phyloP scores from a whole-genome alignment of 2,888 invertebrate genomes.

The Venusia cambrica region DNA sequence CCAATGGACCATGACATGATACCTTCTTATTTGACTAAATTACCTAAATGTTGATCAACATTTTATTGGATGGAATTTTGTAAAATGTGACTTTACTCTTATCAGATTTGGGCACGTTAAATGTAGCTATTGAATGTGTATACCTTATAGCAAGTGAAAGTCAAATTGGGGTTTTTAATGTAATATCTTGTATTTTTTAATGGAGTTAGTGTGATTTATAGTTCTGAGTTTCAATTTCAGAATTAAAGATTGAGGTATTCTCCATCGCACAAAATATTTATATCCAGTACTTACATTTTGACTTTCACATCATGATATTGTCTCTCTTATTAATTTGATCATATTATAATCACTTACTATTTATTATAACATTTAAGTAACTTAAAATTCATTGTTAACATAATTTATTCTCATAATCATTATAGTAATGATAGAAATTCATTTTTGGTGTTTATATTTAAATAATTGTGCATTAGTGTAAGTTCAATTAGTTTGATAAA shows the following conservation, averaged over 20 bases:
- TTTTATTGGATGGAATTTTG: slow-evolving; percentile 63
- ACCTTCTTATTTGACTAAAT: slow-evolving; percentile 46
- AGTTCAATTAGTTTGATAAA: slow-evolving; percentile 71
- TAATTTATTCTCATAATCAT: slow-evolving; percentile 77
- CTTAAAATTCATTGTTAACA: slow-evolving; percentile 70
- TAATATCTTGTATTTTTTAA: slow-evolving; percentile 12
- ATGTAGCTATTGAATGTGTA: slow-evolving; percentile 49
- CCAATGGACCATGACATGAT: slow-evolving; percentile 64
- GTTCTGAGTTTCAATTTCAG: slow-evolving; percentile 19
- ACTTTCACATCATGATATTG: slow-evolving; percentile 72
- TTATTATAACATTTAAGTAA: slow-evolving; percentile 79
- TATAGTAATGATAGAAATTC: slow-evolving; percentile 74
- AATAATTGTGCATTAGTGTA: slow-evolving; percentile 73
- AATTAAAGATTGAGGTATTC: slow-evolving; percentile 18
- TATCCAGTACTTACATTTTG: slow-evolving; percentile 44
- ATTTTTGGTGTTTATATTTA: slow-evolving; percentile 68
- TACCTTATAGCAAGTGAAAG: slow-evolving; percentile 52
- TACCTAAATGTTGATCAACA: slow-evolving; percentile 67
- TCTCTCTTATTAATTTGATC: slow-evolving; percentile 74
- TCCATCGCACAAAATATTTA: slow-evolving; percentile 41
- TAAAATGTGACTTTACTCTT: slow-evolving; percentile 56
- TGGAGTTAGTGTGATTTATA: slow-evolving; percentile 19
- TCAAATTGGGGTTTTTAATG: slow-evolving; percentile 39
- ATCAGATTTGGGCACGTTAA: slow-evolving; percentile 54
- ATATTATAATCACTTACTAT: slow-evolving; percentile 78